A percentile compares a stretch with the other conserved stretches of the same genome.
phyloP scores from a whole-genome alignment of 2,113 vertebrate species.

The Gila orcuttii region DNA sequence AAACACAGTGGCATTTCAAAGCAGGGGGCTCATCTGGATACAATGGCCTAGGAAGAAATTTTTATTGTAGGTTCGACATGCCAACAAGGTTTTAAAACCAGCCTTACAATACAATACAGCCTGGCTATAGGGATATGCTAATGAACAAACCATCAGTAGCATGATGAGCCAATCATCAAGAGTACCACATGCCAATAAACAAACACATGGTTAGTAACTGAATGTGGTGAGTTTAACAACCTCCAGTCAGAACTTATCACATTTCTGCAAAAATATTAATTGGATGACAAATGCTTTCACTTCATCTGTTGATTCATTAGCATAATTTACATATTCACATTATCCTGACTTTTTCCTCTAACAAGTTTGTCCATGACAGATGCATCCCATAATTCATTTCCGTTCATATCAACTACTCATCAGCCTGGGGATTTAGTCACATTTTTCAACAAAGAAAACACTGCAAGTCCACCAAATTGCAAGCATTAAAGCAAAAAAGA shows the following conservation, averaged over 20 bases:
- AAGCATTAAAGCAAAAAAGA: neutral
- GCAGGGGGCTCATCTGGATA: neutral
- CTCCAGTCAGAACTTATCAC: constrained; percentile 27
- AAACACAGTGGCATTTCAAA: neutral
- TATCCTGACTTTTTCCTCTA: constrained; percentile 40
- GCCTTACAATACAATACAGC: neutral
- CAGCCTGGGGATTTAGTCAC: neutral
- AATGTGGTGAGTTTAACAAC: constrained; percentile 42
- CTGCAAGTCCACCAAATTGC: neutral
- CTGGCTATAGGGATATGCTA: constrained; percentile 31
- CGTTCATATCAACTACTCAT: constrained; percentile 24
- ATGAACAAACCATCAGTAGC: constrained; percentile 13
- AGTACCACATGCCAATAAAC: constrained; percentile 9
- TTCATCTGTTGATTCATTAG: constrained; percentile 56
- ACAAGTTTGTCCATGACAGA: constrained; percentile 52
- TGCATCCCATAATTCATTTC: constrained; percentile 47
- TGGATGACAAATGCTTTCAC: constrained; percentile 41
- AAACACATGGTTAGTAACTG: constrained; percentile 41
- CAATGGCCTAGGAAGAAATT: neutral
- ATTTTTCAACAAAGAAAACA: neutral
- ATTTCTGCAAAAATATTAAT: constrained; percentile 45
- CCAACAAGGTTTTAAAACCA: neutral
- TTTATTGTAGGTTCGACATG: neutral
- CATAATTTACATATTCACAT: constrained; percentile 58
- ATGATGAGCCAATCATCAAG: constrained; percentile 24